phyloP scores from a whole-genome alignment of 2,113 vertebrate genomes.

The Mustelus asterias region DNA sequence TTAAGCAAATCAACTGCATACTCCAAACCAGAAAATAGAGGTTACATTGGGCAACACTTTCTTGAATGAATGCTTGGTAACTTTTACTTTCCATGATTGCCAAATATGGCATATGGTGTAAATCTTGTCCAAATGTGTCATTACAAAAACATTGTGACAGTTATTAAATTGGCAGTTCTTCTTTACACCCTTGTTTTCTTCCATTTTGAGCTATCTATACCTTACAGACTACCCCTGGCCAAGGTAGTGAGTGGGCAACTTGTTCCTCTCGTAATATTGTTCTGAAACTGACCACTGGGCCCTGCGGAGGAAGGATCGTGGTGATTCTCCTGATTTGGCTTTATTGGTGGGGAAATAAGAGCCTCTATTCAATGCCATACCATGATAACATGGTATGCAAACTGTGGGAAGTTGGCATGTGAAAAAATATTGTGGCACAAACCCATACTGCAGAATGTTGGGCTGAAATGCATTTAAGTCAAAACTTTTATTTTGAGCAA shows the following conservation, averaged over 20 bases:
- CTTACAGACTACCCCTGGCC: background rate
- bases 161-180: background rate
- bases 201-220: background rate
- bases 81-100: background rate
- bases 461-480: background rate
- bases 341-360: background rate
- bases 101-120: background rate
- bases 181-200: background rate
- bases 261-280: background rate
- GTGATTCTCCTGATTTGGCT: background rate
- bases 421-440: background rate
- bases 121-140: background rate
- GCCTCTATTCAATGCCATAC: background rate
- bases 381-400: background rate
- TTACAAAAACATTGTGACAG: background rate
- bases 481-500: background rate
- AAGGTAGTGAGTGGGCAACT: background rate
- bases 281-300: background rate
- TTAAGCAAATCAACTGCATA: too few relatives aligned
- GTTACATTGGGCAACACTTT: background rate
- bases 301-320: background rate
- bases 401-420: background rate
- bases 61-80: background rate
- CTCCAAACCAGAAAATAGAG: too few relatives aligned
- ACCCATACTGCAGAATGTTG: background rate